Percentiles rank a stretch among this genome's conserved stretches.
phyloP scores from a whole-genome alignment of 2,797 vertebrate species.

The Petrocephalus sullivani region DNA sequence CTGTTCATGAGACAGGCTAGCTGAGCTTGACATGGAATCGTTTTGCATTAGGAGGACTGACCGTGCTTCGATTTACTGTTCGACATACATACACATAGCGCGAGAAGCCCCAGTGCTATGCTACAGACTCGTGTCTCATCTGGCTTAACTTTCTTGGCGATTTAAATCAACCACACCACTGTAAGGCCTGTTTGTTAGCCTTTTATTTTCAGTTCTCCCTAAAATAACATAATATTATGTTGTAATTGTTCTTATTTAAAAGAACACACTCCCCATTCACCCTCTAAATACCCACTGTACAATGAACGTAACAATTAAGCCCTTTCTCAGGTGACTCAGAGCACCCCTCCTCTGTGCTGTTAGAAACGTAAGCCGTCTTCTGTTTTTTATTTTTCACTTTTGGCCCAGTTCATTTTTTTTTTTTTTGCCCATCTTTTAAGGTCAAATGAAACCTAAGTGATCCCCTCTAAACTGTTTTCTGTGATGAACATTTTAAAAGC shows the following conservation, averaged over 20 bases:
- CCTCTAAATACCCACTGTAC: not conserved
- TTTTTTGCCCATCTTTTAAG: slow-evolving; percentile 69
- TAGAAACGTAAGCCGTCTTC: slow-evolving; percentile 26
- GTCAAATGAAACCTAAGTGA: slow-evolving; percentile 76
- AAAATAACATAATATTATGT: not conserved
- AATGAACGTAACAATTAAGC: not conserved
- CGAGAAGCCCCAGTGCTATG: not conserved
- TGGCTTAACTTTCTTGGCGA: not conserved
- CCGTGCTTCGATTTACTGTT: not conserved
- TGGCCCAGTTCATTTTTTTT: slow-evolving; percentile 63
- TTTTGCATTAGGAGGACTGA: not conserved
- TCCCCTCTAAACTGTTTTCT: slow-evolving; percentile 78
- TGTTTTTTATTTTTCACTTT: slow-evolving; percentile 6
- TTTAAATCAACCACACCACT: not conserved
- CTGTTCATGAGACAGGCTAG: not conserved
- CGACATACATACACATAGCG: not conserved
- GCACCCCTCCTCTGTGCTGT: not conserved
- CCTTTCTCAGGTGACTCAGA: not conserved
- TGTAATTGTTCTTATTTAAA: not conserved
- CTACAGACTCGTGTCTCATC: not conserved
- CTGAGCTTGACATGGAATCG: not conserved
- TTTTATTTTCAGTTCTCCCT: not conserved
- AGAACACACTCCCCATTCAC: not conserved
- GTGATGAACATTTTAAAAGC: slow-evolving; percentile 71
- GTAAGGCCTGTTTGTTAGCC: not conserved